These are phyloP conservation scores for Hirtodrosophila duncani DNA, from an alignment of 2,888 invertebrate species.

Conservation along the genomic window DNA sequence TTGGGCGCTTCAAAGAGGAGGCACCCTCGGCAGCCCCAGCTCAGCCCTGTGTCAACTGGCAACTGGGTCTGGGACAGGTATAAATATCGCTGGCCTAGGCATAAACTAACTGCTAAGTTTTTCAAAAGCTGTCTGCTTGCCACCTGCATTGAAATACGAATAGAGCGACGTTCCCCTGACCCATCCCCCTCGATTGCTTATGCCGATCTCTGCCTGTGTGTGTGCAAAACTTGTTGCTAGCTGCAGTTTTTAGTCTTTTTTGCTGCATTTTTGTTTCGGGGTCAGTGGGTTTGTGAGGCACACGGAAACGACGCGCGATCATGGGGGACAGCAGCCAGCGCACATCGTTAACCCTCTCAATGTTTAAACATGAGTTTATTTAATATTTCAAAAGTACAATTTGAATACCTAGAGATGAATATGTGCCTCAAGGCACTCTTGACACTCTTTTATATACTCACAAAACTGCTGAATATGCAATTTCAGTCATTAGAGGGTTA, in stretches of 20 bases:
- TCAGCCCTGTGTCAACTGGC: slow-evolving; percentile 1
- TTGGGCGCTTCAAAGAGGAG: slow-evolving; percentile 26
- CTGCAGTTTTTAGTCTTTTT: slow-evolving; percentile 25
- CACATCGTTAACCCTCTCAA: too few relatives aligned
- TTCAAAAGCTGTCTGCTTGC: slow-evolving; percentile 23
- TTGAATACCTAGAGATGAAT: too few relatives aligned
- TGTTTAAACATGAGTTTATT: too few relatives aligned
- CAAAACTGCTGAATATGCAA: too few relatives aligned
- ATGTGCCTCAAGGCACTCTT: too few relatives aligned
- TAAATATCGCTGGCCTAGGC: slow-evolving; percentile 28
- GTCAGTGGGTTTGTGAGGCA: slow-evolving; percentile 44
- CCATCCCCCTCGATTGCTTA: background rate
- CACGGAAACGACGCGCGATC: slow-evolving; percentile 30
- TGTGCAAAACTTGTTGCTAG: slow-evolving; percentile 33
- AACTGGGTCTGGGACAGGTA: slow-evolving; percentile 47
- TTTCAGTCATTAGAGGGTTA: too few relatives aligned
- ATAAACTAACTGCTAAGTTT: slow-evolving; percentile 15
- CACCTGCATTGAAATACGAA: slow-evolving; percentile 34
- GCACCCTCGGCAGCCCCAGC: background rate
- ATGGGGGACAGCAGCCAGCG: too few relatives aligned
- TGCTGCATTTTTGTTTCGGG: slow-evolving; percentile 30
- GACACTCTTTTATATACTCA: too few relatives aligned
- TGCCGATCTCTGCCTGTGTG: background rate
- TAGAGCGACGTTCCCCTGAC: slow-evolving; percentile 7
- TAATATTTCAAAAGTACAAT: too few relatives aligned